Evolutionary conservation across 2,113 vertebrate species (phyloP), one percentile per base, ranked within the genome.

Genomic region (Pampusana beccarii): DNA sequence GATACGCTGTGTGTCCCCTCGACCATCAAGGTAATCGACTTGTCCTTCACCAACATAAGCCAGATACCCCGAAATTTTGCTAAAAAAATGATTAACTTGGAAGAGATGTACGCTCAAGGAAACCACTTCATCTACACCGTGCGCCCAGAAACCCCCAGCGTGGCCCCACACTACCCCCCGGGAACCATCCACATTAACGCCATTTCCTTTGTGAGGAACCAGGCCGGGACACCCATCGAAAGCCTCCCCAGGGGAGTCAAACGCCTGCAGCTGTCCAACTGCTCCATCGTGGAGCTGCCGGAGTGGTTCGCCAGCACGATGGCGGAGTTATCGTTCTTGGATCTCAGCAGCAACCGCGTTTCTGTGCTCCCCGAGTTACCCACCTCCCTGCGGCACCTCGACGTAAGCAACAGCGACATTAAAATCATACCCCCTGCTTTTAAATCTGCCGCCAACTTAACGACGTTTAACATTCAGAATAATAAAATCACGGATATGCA

Each of bases 31-130:
- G 80, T 86, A n/a, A 88, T 97, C 1, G 96, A 97, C 67, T 53
- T 97, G 81, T 97, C 97, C 58, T 97, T 96, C 91, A 94, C 97
- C 62, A 95, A 92, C 40, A 62, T 97, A 38, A 96, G 88, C n/a
- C 80, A 88, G 62, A 95, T 97, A 87, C 95, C 96, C 8, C 9
- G 0, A 2, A 51, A 85, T 20, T 96, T 97, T 21, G 80, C 79
- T 36, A 8, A 5, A 13, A 93, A 90, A 34, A 6, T 96, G 67
- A 8, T 34, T 10, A 80, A 96, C 67, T 33, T 97, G 11, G 93
- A 97, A 80, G 58, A 79, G 16, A 67, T 97, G 81, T 18, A 95
- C 0, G 13, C 89, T 48, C 92, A 95, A 53, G 97, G 96, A 46
- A 97, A 97, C 34, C 77, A 86, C 50, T 95, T 97, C 94, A 95